Percentiles rank a stretch among this genome's conserved stretches.
Evolutionary conservation across 2,797 vertebrate species (phyloP).

Genomic region (Molossus alvarezi): DNA sequence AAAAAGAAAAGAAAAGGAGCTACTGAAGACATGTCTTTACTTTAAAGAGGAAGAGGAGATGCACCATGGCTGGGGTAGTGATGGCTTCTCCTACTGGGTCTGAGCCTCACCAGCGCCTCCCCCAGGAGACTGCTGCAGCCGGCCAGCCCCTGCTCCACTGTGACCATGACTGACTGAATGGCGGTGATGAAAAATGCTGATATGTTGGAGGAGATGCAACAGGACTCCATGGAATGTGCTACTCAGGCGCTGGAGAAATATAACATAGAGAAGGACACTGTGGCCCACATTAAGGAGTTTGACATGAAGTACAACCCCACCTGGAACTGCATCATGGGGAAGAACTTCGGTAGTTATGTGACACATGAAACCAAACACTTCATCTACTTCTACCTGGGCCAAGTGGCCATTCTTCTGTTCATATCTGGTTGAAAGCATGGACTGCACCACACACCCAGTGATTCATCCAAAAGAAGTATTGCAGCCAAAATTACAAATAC

Average conservation of each 20-base stretch:
- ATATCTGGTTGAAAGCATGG: not conserved
- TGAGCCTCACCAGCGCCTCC: not conserved
- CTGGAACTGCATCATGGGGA: not conserved
- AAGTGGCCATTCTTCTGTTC: not conserved
- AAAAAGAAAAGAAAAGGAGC: not conserved
- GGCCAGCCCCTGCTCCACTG: not conserved
- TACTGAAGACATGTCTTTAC: not conserved
- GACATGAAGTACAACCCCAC: not conserved
- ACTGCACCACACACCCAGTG: not conserved
- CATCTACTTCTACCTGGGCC: not conserved
- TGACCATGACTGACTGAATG: not conserved
- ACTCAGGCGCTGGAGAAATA: not conserved
- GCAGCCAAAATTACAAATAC: not conserved
- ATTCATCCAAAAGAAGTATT: not conserved
- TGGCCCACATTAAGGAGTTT: not conserved
- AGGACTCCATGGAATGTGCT: not conserved
- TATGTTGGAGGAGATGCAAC: not conserved
- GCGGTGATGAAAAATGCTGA: not conserved
- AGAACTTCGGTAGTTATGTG: not conserved
- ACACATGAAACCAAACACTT: not conserved
- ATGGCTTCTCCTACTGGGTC: not conserved
- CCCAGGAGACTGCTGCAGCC: not conserved
- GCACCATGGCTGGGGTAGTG: not conserved
- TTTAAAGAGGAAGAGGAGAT: conserved; percentile 3
- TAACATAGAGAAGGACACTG: not conserved